These are phyloP conservation scores for Micropterix aruncella DNA, from an alignment of 2,888 invertebrate genomes.

Conservation along the genomic window DNA sequence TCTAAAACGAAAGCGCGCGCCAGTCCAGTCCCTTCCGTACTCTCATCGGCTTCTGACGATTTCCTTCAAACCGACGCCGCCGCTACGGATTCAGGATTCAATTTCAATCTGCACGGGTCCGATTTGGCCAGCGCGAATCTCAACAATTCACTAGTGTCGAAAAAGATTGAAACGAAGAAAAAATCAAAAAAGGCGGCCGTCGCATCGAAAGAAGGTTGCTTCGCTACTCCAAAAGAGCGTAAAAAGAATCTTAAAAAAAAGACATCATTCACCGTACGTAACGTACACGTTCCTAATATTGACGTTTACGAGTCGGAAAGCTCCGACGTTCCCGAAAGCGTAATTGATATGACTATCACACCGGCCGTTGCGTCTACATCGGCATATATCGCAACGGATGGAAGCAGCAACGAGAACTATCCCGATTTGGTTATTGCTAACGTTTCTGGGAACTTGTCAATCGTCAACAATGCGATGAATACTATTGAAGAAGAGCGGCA, in stretches of 20 bases:
- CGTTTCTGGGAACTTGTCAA: background rate
- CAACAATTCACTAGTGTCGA: conserved; percentile 19
- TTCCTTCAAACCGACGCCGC: conserved; percentile 34
- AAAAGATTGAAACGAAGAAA: background rate
- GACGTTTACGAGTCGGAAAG: conserved; percentile 48
- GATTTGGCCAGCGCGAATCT: conserved; percentile 24
- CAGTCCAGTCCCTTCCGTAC: conserved; percentile 33
- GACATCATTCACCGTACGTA: conserved; percentile 1
- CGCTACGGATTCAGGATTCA: conserved; percentile 21
- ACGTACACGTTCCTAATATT: conserved; percentile 19
- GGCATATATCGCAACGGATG: too few species aligned
- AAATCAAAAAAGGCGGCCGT: background rate
- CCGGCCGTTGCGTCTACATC: background rate
- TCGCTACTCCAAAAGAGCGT: conserved; percentile 34
- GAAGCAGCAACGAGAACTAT: too few species aligned
- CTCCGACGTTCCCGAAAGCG: conserved; percentile 25
- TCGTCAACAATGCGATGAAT: too few species aligned
- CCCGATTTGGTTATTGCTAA: background rate
- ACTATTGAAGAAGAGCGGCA: too few species aligned
- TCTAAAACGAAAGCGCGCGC: conserved; percentile 13
- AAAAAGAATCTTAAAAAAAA: conserved; percentile 20
- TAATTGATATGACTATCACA: conserved; percentile 15
- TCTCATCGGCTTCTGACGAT: conserved; percentile 36
- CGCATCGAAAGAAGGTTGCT: conserved; percentile 18
- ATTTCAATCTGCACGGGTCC: conserved; percentile 34